phyloP scores from a whole-genome alignment of 2,797 vertebrate species.

The Hyperoplus immaculatus region DNA sequence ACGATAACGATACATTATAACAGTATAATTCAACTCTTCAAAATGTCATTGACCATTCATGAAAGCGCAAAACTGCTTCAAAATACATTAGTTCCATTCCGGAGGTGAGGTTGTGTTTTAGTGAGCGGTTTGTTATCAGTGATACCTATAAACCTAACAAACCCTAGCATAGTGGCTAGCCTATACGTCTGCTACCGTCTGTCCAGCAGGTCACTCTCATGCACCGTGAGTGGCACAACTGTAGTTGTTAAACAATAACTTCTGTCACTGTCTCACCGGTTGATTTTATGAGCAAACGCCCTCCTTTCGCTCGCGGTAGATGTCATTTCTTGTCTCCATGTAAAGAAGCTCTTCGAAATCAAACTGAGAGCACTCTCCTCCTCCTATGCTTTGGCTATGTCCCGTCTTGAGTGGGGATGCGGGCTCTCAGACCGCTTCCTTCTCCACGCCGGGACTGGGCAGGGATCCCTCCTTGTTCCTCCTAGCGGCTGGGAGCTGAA shows the following conservation, averaged over 20 bases:
- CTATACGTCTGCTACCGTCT: background rate
- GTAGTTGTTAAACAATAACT: constrained; percentile 62
- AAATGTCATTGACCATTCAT: background rate
- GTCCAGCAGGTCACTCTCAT: constrained; percentile 67
- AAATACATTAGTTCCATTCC: background rate
- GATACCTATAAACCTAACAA: constrained; percentile 26
- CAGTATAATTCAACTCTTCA: constrained; percentile 4
- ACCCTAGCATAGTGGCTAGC: constrained; percentile 72
- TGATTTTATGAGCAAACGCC: constrained; percentile 94
- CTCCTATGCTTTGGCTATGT: constrained; percentile 41
- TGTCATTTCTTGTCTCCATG: constrained; percentile 84
- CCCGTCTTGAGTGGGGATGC: constrained; percentile 57
- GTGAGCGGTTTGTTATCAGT: background rate
- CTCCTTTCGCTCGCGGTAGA: constrained; percentile 89
- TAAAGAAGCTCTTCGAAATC: constrained; percentile 62
- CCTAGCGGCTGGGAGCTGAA: constrained; percentile 82
- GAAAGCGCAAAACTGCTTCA: background rate
- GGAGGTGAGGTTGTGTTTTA: background rate
- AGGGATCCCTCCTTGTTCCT: constrained; percentile 76
- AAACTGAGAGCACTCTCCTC: constrained; percentile 54
- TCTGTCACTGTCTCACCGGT: constrained; percentile 85
- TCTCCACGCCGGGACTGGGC: constrained; percentile 67
- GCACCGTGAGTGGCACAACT: constrained; percentile 11
- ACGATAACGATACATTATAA: background rate
- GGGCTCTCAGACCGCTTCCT: constrained; percentile 79